Conservation (phyloP, 2,888 invertebrate genomes). For the Cetonia aurata region DNA sequence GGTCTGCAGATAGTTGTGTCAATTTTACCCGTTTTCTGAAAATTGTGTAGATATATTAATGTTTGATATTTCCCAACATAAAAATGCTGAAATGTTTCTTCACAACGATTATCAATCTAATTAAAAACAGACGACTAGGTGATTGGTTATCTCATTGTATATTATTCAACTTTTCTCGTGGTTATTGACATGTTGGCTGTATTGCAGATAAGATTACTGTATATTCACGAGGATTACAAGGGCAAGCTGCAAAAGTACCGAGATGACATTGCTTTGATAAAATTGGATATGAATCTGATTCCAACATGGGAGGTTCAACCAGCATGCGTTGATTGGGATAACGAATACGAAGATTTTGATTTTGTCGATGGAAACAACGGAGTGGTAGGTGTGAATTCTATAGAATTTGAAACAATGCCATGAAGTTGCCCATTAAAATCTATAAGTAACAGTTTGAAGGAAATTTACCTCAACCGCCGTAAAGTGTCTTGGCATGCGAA, state of each 20-base stretch:
- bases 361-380: slow-evolving; percentile 47
- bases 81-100: neutral
- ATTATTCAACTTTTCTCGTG: neutral
- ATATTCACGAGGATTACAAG: slow-evolving; percentile 51
- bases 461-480: no score
- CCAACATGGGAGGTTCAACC: slow-evolving; percentile 60
- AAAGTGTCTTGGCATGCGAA: no score
- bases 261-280: slow-evolving; percentile 61
- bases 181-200: neutral
- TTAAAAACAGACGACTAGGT: no score
- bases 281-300: slow-evolving; percentile 55
- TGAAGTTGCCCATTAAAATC: no score
- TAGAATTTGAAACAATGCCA: neutral
- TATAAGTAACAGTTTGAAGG: no score
- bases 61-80: neutral
- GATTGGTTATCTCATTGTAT: neutral
- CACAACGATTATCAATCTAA: neutral
- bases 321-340: slow-evolving; percentile 59
- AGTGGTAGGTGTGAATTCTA: slow-evolving; percentile 50
- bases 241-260: slow-evolving; percentile 53
- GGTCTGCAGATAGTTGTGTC: neutral
- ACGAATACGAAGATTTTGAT: slow-evolving; percentile 41
- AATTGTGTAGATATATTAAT: no score
- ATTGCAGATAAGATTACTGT: slow-evolving; percentile 52
- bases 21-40: no score